phyloP scores from a whole-genome alignment of 2,888 invertebrate genomes.

The Proisotoma minuta region DNA sequence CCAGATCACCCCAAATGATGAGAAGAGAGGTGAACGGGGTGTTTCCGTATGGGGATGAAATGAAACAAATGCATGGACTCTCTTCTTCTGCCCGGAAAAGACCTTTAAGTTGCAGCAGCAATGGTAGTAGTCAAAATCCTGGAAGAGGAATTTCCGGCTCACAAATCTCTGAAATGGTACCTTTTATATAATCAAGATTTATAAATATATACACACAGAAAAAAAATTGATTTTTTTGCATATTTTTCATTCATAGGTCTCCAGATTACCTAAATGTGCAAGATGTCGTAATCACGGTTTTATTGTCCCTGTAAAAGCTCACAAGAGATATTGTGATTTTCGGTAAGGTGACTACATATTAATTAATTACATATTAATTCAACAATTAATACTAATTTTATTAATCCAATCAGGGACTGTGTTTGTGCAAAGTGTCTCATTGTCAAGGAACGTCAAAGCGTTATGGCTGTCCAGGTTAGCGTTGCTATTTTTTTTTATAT shows the following conservation, averaged over 20 bases:
- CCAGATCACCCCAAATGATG: not conserved
- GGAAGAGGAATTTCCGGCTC: not conserved
- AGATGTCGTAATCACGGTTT: slow-evolving; percentile 87
- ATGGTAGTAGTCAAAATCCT: not conserved
- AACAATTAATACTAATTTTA: no score
- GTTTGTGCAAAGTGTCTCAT: slow-evolving; percentile 79
- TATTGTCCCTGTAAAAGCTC: slow-evolving; percentile 81
- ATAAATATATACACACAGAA: no score
- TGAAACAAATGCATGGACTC: not conserved
- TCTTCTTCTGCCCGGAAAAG: not conserved
- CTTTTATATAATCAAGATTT: not conserved
- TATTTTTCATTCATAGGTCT: not conserved
- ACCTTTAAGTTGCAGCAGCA: not conserved
- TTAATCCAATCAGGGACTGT: no score
- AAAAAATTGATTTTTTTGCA: no score
- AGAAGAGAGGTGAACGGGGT: not conserved
- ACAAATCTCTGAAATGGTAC: not conserved
- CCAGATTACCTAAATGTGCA: slow-evolving; percentile 69
- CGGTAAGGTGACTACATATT: no score
- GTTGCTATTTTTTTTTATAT: not conserved
- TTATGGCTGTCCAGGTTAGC: slow-evolving; percentile 66
- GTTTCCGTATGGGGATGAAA: not conserved
- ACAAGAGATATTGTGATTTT: slow-evolving; percentile 85
- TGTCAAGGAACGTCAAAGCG: slow-evolving; percentile 78
- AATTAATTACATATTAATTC: no score